phyloP scores from a whole-genome alignment of 2,797 vertebrate species.

The Lithobates pipiens region DNA sequence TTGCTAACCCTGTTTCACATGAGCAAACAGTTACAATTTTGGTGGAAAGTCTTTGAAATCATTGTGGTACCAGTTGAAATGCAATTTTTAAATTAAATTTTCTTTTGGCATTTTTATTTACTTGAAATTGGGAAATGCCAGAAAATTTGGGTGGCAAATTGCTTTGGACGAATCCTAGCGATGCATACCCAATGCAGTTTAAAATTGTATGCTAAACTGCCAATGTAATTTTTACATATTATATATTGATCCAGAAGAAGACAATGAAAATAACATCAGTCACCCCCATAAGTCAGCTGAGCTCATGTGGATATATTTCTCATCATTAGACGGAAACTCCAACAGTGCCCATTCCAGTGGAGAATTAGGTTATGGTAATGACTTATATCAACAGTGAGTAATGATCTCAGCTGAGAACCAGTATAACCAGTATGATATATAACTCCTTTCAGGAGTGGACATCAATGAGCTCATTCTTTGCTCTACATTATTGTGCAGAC shows the following conservation, averaged over 20 bases:
- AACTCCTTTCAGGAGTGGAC: not conserved
- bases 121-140: too few relatives aligned
- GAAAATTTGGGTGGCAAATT: too few relatives aligned
- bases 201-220: too few relatives aligned
- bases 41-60: too few relatives aligned
- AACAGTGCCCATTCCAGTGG: constrained; percentile 16
- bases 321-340: not conserved
- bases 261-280: not conserved
- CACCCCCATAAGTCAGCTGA: not conserved
- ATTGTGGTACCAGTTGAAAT: too few relatives aligned
- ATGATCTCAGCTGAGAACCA: constrained; percentile 8
- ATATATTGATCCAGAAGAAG: not conserved
- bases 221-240: not conserved
- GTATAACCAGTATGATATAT: constrained; percentile 23
- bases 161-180: too few relatives aligned
- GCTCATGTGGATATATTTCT: not conserved
- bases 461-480: not conserved
- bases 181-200: too few relatives aligned
- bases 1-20: too few relatives aligned
- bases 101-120: too few relatives aligned
- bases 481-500: not conserved
- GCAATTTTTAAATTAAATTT: too few relatives aligned
- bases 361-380: constrained; percentile 27
- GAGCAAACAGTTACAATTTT: too few relatives aligned
- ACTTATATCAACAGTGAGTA: not conserved